Base-by-base conservation (phyloP, 2,797 vertebrate species). In the Thaleichthys pacificus region DNA sequence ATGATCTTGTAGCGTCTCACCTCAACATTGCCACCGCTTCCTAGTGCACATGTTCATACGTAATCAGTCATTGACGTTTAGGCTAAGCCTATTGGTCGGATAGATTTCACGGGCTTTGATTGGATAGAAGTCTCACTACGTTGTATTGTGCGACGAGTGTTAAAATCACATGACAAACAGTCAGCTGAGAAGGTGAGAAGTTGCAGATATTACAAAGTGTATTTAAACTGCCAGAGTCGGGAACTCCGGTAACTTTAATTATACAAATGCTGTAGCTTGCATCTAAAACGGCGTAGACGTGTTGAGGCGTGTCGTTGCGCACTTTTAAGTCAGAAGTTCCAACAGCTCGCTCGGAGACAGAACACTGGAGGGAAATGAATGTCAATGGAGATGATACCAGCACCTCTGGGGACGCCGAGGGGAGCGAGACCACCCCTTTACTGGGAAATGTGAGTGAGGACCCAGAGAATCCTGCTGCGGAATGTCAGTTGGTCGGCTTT, bases 1-100 rank as follows among this genome's bases (percentile, higher is more conserved):
- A 73, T 8, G n/a, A 30, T 22, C 22, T 19, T 42, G 65, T 3
- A 22, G 5, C 0, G 3, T 2, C 87, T 88, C 80, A 94, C 93
- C 92, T 92, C 67, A 84, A 88, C 91, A 94, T 93, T 78, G 88
- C 75, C n/a, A 58, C 69, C 6, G 11, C 61, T 82, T 81, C 17
- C 87, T 70, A 22, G 77, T 68, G 9, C 11, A 17, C 0, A 42
- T 22, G 69, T 28, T 6, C 2, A 2, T 3, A 75, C 87, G 86
- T 92, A 89, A 92, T 90, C 83, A 15, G 0, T 7, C 21, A 1
- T n/a, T 26, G 90, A 88, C 86, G 5, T 1, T 58, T 0, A 70
- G 72, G 15, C 12, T 56, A 5, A 22, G 47, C 54, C 42, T 78
- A 93, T 92, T 92, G 88, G 90, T 60, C 74, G 14, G 71, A 3